Percentiles rank a stretch among this genome's conserved stretches.
Evolutionary conservation across 2,888 invertebrate genomes (phyloP).

Genomic region (Dryobotodes eremita): DNA sequence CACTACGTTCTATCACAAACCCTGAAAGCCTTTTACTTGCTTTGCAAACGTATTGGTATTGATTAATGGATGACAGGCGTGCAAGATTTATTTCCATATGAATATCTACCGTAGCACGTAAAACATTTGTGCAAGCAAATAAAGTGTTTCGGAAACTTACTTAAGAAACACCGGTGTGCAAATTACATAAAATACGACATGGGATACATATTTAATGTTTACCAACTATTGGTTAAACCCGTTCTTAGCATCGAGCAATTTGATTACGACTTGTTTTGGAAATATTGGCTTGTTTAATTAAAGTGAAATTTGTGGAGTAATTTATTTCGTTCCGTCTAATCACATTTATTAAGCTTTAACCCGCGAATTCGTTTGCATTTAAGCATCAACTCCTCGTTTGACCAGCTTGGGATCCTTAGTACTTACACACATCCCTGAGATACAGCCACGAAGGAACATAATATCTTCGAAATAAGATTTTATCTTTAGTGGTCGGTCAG

Average conservation of each 20-base stretch:
- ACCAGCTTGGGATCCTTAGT: neutral
- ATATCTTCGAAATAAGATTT: too few species aligned
- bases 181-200: constrained; percentile 44
- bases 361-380: neutral
- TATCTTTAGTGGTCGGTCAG: too few species aligned
- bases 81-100: constrained; percentile 34
- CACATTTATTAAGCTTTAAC: neutral
- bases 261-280: constrained; percentile 38
- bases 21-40: neutral
- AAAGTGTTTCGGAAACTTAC: constrained; percentile 20
- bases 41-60: constrained; percentile 1
- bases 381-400: neutral
- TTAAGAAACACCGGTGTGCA: constrained; percentile 30
- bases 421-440: too few species aligned
- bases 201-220: constrained; percentile 45
- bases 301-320: constrained; percentile 37
- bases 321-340: constrained; percentile 5
- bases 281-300: constrained; percentile 39
- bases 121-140: constrained; percentile 37
- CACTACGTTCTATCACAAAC: neutral
- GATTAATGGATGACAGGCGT: constrained; percentile 23
- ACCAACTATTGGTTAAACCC: constrained; percentile 31
- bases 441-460: too few species aligned
- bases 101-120: constrained; percentile 25
- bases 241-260: constrained; percentile 31